phyloP scores from a whole-genome alignment of 1,140 invertebrate species.

The Phenacoccus solenopsis region DNA sequence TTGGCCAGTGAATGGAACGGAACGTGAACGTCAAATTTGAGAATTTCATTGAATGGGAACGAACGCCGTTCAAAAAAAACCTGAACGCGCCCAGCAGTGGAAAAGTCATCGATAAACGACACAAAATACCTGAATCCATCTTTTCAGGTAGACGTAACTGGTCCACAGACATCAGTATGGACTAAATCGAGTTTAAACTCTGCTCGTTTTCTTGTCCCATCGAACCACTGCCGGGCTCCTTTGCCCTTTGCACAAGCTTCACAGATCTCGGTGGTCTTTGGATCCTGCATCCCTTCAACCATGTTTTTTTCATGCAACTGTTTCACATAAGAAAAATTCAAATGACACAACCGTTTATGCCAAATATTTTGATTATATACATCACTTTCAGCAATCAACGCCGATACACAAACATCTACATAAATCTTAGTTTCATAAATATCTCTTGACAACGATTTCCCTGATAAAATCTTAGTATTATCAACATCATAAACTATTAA shows the following conservation, averaged over 20 bases:
- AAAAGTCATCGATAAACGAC: conserved; percentile 33
- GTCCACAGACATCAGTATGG: conserved; percentile 33
- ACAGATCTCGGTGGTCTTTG: conserved; percentile 22
- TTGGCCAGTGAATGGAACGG: too few relatives aligned
- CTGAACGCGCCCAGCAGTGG: too few relatives aligned
- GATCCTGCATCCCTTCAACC: not conserved
- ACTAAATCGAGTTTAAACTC: conserved; percentile 26
- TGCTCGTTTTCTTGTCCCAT: conserved; percentile 20
- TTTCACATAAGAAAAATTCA: conserved; percentile 6
- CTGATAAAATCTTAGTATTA: not conserved
- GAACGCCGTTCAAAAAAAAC: too few relatives aligned
- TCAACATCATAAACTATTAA: not conserved
- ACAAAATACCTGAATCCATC: conserved; percentile 32
- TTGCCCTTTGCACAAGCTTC: conserved; percentile 29
- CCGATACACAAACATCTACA: not conserved
- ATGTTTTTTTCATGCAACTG: conserved; percentile 6
- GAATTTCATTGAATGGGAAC: too few relatives aligned
- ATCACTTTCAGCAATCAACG: not conserved
- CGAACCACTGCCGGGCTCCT: conserved; percentile 25
- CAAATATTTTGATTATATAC: conserved; percentile 4
- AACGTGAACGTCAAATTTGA: too few relatives aligned
- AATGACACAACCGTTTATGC: conserved; percentile 11
- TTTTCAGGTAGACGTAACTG: conserved; percentile 29
- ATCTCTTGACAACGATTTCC: not conserved
- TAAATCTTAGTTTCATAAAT: not conserved